A percentile compares a stretch with the other conserved stretches of the same genome.
phyloP scores from a whole-genome alignment of 2,888 invertebrate species.

The Tanypteryx hageni region DNA sequence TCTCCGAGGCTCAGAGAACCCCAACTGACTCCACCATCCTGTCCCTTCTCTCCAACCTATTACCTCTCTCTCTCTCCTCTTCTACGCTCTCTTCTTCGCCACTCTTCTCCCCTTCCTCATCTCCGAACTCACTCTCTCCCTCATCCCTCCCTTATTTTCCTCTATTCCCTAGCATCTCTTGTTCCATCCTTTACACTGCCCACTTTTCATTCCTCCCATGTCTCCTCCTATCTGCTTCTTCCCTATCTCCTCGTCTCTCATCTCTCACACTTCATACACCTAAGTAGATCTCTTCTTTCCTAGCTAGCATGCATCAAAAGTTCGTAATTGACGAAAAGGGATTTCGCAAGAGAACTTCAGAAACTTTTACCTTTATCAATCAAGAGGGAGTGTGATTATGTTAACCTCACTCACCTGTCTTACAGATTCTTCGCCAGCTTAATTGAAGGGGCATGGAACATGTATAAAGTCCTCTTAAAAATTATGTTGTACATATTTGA shows the following conservation, averaged over 20 bases:
- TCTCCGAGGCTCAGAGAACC: background rate
- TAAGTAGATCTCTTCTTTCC: background rate
- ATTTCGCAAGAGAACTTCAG: background rate
- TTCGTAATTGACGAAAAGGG: background rate
- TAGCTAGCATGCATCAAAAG: background rate
- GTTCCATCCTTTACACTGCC: too few species aligned
- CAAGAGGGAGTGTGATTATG: background rate
- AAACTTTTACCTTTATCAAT: slow-evolving; percentile 19
- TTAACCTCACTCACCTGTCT: slow-evolving; percentile 15
- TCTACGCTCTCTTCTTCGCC: too few species aligned
- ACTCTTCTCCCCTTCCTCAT: too few species aligned
- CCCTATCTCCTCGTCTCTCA: too few species aligned
- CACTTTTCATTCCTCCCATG: too few species aligned
- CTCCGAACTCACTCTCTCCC: background rate
- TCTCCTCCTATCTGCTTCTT: too few species aligned
- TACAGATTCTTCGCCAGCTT: background rate
- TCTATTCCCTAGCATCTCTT: background rate
- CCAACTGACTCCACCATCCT: background rate
- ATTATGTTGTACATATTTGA: too few species aligned
- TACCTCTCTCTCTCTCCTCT: too few species aligned
- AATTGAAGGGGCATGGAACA: background rate
- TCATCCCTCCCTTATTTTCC: background rate
- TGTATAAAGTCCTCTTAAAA: too few species aligned
- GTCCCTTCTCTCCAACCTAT: too few species aligned
- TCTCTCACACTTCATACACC: background rate